Conservation (phyloP, 2,888 invertebrate genomes). For the Leptinotarsa peninsularis region DNA sequence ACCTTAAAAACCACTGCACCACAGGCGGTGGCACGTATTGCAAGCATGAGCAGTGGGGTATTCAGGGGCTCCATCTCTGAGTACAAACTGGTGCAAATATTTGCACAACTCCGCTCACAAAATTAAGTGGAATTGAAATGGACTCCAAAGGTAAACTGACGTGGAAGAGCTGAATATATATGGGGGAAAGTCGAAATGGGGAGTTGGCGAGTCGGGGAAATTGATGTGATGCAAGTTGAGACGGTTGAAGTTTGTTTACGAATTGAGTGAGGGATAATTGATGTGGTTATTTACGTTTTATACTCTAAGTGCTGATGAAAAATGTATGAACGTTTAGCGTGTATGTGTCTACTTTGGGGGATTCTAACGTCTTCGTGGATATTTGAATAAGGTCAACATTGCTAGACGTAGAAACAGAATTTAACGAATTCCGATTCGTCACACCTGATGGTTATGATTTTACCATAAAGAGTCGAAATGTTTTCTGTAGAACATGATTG, state of each 20-base stretch:
- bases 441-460: no score
- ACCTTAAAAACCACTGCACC: background rate
- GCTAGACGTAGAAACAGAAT: no score
- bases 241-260: constrained; percentile 5
- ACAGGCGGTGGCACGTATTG: background rate
- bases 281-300: background rate
- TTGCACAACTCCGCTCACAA: constrained; percentile 67
- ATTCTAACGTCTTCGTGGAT: background rate
- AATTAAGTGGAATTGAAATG: constrained; percentile 69
- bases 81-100: constrained; percentile 66
- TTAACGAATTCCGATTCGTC: no score
- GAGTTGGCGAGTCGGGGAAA: constrained; percentile 23
- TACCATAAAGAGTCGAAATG: no score
- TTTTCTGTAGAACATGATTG: no score
- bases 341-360: background rate
- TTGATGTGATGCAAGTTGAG: constrained; percentile 24
- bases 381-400: no score
- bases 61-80: constrained; percentile 56
- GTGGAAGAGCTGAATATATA: constrained; percentile 45
- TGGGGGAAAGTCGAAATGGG: constrained; percentile 29
- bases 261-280: constrained; percentile 14
- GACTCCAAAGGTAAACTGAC: constrained; percentile 67
- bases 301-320: background rate
- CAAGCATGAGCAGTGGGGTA: constrained; percentile 36
- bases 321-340: background rate